phyloP scores from a whole-genome alignment of 1,140 invertebrate genomes.

The Heliconius congener region DNA sequence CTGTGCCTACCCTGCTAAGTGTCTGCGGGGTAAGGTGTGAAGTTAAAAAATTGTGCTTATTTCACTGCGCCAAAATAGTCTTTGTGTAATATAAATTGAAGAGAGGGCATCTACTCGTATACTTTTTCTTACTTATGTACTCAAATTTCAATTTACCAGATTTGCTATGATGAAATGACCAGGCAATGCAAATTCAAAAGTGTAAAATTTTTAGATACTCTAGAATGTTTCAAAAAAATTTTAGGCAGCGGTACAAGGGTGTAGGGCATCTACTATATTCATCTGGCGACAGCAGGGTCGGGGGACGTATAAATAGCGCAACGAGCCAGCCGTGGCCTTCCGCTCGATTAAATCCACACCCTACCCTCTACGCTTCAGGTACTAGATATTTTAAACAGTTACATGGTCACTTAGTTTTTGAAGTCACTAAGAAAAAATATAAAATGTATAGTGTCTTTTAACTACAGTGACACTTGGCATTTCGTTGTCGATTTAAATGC shows the following conservation, averaged over 20 bases:
- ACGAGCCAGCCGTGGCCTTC: conserved; percentile 38
- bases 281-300: conserved; percentile 19
- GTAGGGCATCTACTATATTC: conserved; percentile 22
- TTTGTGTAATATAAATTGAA: too few species aligned
- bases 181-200: background rate
- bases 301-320: conserved; percentile 34
- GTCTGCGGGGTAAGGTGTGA: too few species aligned
- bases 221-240: background rate
- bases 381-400: conserved; percentile 17
- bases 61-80: too few species aligned
- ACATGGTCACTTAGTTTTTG: conserved; percentile 7
- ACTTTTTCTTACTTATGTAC: background rate
- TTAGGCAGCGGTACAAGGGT: conserved; percentile 7
- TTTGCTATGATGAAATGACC: background rate
- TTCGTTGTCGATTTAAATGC: too few species aligned
- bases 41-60: too few species aligned
- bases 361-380: conserved; percentile 17
- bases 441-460: background rate
- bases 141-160: background rate
- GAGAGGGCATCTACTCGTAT: background rate
- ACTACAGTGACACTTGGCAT: too few species aligned
- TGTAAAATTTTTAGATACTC: too few species aligned
- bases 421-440: background rate
- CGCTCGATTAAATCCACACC: conserved; percentile 29
- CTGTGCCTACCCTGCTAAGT: too few species aligned